Evolutionary conservation across 2,113 vertebrate species (phyloP), one percentile per base, ranked within the genome.

Genomic region (Carassius auratus): DNA sequence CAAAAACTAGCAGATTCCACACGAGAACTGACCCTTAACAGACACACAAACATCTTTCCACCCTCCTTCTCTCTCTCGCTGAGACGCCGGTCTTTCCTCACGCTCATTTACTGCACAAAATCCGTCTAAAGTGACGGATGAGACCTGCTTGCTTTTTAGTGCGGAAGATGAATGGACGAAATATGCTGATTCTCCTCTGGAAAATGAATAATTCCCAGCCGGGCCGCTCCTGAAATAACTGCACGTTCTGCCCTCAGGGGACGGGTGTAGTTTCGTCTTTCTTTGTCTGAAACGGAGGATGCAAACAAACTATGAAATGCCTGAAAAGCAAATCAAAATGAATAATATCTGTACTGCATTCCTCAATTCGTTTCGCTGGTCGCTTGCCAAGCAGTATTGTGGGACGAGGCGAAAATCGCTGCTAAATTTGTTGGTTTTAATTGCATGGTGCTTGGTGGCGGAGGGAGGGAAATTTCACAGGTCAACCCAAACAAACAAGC

Each of bases 71-170:
- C 19, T 71, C 19, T 71, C 68, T n/a, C 19, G 36, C 36, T 21
- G 69, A 73, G 69, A 38, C 19, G 19, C 9, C 1, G 87, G 90
- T 91, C 85, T 88, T 87, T 84, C 85, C 84, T 85, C 87, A 61
- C 57, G 83, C 81, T 76, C 83, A 87, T 64, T 87, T 87, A 89
- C 90, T 88, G 81, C 85, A 84, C 83, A 78, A 57, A 84, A 89
- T 89, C 79, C 48, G 81, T 71, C 64, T 78, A 84, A 76, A 57
- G 80, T 93, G 93, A 94, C 79, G 68, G 86, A 94, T 92, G 90
- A 89, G 87, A 92, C 88, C 82, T 87, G 83, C 78, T 86, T 90
- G 84, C 87, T 85, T 85, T 90, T 59, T 84, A 87, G 87, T 86
- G 87, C 90, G 5, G 68, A 83, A 83, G 68, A 83, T 83, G 68